Evolutionary conservation across 2,797 vertebrate genomes (phyloP), one percentile per base, ranked within the genome.

Genomic region (Melanotaenia nigrans): DNA sequence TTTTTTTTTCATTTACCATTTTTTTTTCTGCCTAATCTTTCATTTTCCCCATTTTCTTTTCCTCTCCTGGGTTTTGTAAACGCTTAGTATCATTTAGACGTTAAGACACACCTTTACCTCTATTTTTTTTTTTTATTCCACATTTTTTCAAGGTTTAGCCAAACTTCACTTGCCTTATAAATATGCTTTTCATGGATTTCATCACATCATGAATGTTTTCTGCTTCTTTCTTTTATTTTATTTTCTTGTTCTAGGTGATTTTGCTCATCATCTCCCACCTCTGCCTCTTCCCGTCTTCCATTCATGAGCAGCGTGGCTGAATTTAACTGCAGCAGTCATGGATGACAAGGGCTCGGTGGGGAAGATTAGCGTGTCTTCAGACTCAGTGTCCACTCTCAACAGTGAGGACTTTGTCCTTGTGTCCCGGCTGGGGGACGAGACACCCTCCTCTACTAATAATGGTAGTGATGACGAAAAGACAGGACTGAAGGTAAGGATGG

Each of bases 401-500:
- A 99, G 98, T 94, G 98, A 99, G 96, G 98, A 99, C 95, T 99
- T 99, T 97, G 98, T 99, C 94, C 97, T 99, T 88, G 98, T 99
- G 95, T 98, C 96, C 95, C 95, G 96, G 88, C 96, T 98, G 94
- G 98, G 96, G 92, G 98, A 99, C 92, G 98, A 99, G 83, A 98
- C 97, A 79, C 97, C 97, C 79, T 96, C 97, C 90, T 97, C 97
- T 93, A 96, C 97, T 94, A 98, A 97, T 94, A 99, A 99, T 91
- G 97, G 97, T 93, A 99, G 97, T 90, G 98, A 99, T 93, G 98
- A 99, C 84, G 98, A 99, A 95, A 99, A 99, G 95, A 97, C 97
- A 81, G 98, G 97, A 94, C 94, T 99, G 89, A 99, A 99, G 98
- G 98, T 99, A 96, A 97, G 96, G 93, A 85, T 77, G 86, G 86